Percentiles rank a stretch among this genome's conserved stretches.
Conservation (phyloP, 2,113 vertebrate genomes). For the Galbula dea region DNA sequence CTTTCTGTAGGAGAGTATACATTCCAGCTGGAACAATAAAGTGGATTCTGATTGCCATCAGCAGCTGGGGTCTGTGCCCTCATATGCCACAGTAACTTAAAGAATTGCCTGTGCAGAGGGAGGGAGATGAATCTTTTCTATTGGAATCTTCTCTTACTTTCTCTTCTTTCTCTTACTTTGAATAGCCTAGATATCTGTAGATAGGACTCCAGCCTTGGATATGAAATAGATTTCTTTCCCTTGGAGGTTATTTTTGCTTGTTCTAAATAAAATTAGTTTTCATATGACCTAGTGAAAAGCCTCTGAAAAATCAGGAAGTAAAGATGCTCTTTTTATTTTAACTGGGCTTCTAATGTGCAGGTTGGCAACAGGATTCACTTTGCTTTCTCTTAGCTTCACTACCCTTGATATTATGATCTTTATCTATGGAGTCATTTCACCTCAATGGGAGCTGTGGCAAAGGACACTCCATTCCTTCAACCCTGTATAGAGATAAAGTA, state of each 20-base stretch:
- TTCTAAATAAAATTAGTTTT: not conserved
- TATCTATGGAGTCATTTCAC: not conserved
- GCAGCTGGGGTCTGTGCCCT: no score
- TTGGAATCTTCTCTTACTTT: not conserved
- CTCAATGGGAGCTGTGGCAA: not conserved
- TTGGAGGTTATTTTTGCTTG: not conserved
- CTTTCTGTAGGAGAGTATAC: no score
- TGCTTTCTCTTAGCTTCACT: not conserved
- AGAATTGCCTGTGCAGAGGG: not conserved
- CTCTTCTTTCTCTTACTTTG: no score
- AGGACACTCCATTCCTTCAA: not conserved
- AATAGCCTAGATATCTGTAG: not conserved
- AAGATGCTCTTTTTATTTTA: not conserved
- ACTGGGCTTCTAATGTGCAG: not conserved
- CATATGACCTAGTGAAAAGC: not conserved
- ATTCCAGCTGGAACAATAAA: no score
- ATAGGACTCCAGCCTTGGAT: not conserved
- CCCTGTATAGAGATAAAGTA: not conserved
- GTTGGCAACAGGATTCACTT: not conserved
- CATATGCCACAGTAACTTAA: not conserved
- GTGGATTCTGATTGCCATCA: no score
- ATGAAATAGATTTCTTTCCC: not conserved
- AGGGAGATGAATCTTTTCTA: not conserved
- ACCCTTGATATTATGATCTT: not conserved
- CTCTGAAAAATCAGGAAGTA: not conserved